Percentiles rank a stretch among this genome's conserved stretches.
These are phyloP conservation scores for Cosmia pyralina DNA, from an alignment of 2,888 invertebrate species.

Conservation along the genomic window DNA sequence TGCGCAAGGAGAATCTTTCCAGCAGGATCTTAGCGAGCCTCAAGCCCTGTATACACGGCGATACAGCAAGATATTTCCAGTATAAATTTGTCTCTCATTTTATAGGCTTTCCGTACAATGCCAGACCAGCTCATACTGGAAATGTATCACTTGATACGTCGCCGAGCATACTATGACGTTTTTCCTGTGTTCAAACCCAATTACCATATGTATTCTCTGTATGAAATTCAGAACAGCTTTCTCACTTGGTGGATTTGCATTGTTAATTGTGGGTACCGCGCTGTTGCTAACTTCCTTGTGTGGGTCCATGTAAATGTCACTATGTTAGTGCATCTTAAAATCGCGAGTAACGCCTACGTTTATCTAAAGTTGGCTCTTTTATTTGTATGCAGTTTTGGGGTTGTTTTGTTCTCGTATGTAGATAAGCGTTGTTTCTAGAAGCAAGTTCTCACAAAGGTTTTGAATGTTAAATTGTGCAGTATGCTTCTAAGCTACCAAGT, in stretches of 20 bases:
- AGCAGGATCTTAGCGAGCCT: constrained; percentile 74
- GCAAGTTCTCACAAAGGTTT: constrained; percentile 20
- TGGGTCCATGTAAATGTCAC: constrained; percentile 60
- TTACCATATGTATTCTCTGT: constrained; percentile 86
- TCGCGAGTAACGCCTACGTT: constrained; percentile 47
- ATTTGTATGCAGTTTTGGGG: constrained; percentile 50
- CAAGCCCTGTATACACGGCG: constrained; percentile 54
- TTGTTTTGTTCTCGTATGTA: constrained; percentile 24
- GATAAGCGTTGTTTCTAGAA: constrained; percentile 22
- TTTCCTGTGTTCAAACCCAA: constrained; percentile 81
- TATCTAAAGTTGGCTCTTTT: constrained; percentile 55
- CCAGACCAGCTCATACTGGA: background rate
- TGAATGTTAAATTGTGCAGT: constrained; percentile 36
- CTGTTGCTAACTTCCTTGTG: constrained; percentile 64
- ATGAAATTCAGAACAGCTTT: constrained; percentile 88
- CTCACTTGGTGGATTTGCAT: constrained; percentile 85
- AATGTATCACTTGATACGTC: background rate
- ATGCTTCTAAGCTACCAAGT: background rate
- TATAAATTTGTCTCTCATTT: background rate
- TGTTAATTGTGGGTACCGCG: constrained; percentile 85
- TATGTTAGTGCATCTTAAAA: constrained; percentile 60
- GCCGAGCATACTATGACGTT: constrained; percentile 71
- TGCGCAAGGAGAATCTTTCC: constrained; percentile 42
- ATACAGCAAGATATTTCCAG: background rate
- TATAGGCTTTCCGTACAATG: background rate